phyloP scores from a whole-genome alignment of 2,113 vertebrate genomes.

The Ahaetulla prasina region DNA sequence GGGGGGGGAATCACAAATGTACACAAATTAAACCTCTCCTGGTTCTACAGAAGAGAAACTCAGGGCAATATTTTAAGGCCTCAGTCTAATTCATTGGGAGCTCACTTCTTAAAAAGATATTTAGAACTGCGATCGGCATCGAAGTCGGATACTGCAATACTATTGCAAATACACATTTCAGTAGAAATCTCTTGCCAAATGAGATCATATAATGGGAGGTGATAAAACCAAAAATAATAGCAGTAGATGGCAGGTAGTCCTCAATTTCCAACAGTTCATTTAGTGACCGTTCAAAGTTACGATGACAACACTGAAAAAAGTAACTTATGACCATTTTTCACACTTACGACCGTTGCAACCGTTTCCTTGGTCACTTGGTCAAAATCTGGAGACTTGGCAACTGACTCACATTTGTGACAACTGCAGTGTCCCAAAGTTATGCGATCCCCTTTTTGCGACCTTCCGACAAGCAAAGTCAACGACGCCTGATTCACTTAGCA shows the following conservation, averaged over 20 bases:
- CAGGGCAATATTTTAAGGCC: neutral
- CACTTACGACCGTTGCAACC: no score
- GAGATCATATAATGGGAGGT: neutral
- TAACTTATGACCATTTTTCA: no score
- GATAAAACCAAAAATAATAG: neutral
- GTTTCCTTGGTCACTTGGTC: no score
- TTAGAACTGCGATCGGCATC: conserved; percentile 24
- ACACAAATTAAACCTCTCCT: neutral
- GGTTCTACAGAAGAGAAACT: neutral
- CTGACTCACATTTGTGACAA: no score
- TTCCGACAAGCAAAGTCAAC: no score
- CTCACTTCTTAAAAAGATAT: neutral
- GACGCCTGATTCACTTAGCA: no score
- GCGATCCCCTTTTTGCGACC: no score
- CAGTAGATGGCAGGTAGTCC: neutral
- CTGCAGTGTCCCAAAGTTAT: no score
- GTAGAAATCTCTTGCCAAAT: accelerated
- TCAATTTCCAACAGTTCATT: no score
- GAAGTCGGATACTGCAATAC: neutral
- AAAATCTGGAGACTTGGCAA: no score
- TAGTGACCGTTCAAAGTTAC: no score
- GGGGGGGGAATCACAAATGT: neutral
- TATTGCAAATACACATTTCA: conserved; percentile 16
- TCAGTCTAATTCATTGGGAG: neutral
- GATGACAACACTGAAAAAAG: no score